Percentiles rank a stretch among this genome's conserved stretches.
Conservation (phyloP, 2,797 vertebrate genomes). For the Sternarchorhynchus goeldii region DNA sequence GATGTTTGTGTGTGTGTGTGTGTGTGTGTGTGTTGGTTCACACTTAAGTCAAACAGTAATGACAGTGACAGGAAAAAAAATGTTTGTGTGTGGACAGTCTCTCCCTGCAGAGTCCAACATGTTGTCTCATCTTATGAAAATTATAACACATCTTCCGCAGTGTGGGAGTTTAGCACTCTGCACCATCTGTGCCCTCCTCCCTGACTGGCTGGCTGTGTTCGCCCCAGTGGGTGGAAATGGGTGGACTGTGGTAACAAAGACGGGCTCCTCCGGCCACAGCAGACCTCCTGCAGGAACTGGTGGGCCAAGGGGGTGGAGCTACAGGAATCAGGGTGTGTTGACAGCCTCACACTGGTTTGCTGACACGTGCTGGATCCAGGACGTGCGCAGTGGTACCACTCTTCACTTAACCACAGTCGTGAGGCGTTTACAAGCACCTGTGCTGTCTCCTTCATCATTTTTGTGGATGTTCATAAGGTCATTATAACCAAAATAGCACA, state of each 20-base stretch:
- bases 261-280: no score
- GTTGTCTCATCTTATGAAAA: slow-evolving; percentile 37
- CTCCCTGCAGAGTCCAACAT: slow-evolving; percentile 30
- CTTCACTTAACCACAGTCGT: slow-evolving; percentile 9
- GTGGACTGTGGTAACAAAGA: neutral
- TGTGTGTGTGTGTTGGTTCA: slow-evolving; percentile 16
- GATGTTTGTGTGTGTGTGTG: slow-evolving; percentile 6
- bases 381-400: neutral
- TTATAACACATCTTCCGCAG: slow-evolving; percentile 39
- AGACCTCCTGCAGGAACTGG: no score
- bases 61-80: neutral
- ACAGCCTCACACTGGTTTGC: slow-evolving; percentile 4
- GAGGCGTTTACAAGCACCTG: slow-evolving; percentile 25
- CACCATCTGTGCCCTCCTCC: slow-evolving; percentile 48
- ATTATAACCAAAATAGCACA: neutral
- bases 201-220: slow-evolving; percentile 5
- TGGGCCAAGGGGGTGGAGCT: no score
- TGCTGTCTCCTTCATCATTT: neutral
- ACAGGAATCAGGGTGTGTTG: neutral
- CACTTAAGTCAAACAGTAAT: neutral
- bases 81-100: slow-evolving; percentile 16
- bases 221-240: neutral
- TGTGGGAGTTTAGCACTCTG: slow-evolving; percentile 38
- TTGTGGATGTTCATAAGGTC: neutral
- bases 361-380: slow-evolving; percentile 19